Evolutionary conservation across 2,113 vertebrate species (phyloP).

Genomic region (Callospermophilus lateralis): DNA sequence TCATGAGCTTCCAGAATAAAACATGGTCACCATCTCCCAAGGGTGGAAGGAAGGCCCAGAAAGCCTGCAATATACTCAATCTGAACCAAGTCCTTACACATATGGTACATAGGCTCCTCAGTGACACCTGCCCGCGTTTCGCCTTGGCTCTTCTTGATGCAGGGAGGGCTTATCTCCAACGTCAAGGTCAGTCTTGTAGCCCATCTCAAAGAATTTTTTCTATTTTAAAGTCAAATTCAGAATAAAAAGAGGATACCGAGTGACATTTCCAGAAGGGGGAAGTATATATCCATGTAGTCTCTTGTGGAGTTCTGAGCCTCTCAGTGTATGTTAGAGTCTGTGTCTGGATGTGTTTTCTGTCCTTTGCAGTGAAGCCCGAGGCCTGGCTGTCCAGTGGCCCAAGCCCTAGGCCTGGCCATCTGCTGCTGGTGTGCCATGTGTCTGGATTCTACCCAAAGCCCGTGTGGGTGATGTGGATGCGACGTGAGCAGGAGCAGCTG

Average conservation of each 20-base stretch:
- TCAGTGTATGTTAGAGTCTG: neutral
- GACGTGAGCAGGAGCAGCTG: too few relatives aligned
- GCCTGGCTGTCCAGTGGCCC: neutral
- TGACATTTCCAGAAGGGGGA: neutral
- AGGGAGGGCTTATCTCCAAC: neutral
- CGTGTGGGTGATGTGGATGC: neutral
- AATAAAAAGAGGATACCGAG: neutral
- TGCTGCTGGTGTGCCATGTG: neutral
- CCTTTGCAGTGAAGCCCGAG: neutral
- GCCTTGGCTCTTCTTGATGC: neutral
- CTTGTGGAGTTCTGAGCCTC: neutral
- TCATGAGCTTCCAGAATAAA: neutral
- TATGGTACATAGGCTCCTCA: accelerated
- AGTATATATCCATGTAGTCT: neutral
- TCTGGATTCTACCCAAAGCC: conserved; percentile 44
- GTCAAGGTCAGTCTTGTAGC: neutral
- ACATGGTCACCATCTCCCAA: neutral
- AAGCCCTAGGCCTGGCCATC: accelerated
- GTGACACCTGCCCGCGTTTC: neutral
- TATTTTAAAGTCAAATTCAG: neutral
- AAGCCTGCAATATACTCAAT: accelerated
- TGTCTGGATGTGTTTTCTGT: neutral
- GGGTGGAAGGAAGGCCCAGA: neutral
- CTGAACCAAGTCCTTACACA: accelerated
- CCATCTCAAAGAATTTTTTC: too few relatives aligned